These are phyloP conservation scores for Patella vulgata DNA, from an alignment of 1,140 invertebrate species.

Conservation along the genomic window DNA sequence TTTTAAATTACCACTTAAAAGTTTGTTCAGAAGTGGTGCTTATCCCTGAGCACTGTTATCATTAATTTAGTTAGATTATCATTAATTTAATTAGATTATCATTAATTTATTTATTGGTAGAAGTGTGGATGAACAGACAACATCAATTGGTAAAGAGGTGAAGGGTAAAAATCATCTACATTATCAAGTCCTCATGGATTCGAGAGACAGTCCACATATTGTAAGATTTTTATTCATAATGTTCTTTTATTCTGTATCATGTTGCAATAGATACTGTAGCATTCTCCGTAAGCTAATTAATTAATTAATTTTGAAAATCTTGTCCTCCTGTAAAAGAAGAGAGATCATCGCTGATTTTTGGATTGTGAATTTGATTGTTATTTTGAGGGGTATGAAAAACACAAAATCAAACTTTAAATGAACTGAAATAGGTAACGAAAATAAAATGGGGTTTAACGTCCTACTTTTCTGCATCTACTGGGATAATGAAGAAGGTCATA, in stretches of 20 bases:
- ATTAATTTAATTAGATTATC: no score
- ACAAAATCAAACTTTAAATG: no score
- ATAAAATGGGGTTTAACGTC: no score
- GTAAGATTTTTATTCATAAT: constrained; percentile 80
- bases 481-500: no score
- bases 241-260: not conserved
- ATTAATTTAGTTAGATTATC: not conserved
- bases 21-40: not conserved
- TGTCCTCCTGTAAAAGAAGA: not conserved
- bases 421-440: no score
- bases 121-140: constrained; percentile 34
- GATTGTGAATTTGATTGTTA: not conserved
- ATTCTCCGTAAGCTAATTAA: not conserved
- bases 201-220: constrained; percentile 94
- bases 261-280: not conserved
- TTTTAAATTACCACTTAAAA: not conserved
- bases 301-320: constrained; percentile 1
- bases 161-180: constrained; percentile 92
- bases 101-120: constrained; percentile 22
- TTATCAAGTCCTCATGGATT: constrained; percentile 96
- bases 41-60: not conserved
- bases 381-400: not conserved
- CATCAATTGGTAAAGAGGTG: constrained; percentile 67
- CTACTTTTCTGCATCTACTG: no score
- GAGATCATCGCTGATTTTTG: not conserved